A percentile compares a stretch with the other conserved stretches of the same genome.
phyloP scores from a whole-genome alignment of 1,140 invertebrate genomes.

The Meloidogyne hapla region DNA sequence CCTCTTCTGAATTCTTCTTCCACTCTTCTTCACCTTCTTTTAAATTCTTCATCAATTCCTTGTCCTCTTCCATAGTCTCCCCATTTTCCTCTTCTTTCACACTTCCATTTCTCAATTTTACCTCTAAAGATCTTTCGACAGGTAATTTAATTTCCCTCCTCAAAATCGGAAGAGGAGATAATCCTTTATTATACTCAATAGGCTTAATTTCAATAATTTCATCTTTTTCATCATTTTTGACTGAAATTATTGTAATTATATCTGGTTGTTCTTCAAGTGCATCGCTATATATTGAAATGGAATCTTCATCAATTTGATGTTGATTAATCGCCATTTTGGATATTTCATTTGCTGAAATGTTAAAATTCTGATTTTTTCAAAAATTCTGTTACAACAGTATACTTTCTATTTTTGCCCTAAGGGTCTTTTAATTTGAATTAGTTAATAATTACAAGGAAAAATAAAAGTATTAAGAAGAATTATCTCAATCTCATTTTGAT shows the following conservation, averaged over 20 bases:
- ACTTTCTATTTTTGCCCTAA: no score
- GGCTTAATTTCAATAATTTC: not conserved
- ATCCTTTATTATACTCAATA: not conserved
- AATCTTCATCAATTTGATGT: slow-evolving; percentile 16
- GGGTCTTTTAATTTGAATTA: no score
- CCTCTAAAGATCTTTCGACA: not conserved
- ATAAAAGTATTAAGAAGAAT: no score
- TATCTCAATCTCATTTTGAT: no score
- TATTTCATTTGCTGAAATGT: not conserved
- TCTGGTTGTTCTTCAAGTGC: slow-evolving; percentile 16
- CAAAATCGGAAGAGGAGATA: not conserved
- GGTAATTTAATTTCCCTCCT: not conserved
- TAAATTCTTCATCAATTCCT: not conserved
- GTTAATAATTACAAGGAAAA: no score
- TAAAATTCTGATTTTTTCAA: not conserved
- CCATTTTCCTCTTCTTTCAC: not conserved
- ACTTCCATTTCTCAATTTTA: slow-evolving; percentile 2
- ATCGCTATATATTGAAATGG: slow-evolving; percentile 17
- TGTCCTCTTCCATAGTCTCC: not conserved
- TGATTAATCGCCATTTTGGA: not conserved
- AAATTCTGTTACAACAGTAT: no score
- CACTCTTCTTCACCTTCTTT: not conserved
- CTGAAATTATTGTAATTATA: not conserved
- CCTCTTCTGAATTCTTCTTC: not conserved
- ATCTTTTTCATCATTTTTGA: not conserved